Evolutionary conservation across 2,113 vertebrate species (phyloP).

Genomic region (Labeo rohita): DNA sequence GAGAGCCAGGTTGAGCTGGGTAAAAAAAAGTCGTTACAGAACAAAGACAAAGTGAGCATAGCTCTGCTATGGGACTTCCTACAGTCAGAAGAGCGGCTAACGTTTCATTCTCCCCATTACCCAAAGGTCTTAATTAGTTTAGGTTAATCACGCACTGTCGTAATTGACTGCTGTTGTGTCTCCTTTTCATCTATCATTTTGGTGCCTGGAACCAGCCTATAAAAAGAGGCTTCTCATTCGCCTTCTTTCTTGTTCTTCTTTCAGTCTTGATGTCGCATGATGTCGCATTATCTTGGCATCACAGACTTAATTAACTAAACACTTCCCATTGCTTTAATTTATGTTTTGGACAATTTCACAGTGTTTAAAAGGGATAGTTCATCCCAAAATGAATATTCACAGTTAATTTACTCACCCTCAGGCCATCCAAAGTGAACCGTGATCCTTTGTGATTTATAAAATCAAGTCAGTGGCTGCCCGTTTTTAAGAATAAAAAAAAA

Average conservation of each 20-base stretch:
- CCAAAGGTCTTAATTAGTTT: conserved; percentile 81
- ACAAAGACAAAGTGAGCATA: conserved; percentile 38
- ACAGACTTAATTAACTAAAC: background rate
- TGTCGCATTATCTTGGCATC: background rate
- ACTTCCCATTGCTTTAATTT: background rate
- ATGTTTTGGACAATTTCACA: background rate
- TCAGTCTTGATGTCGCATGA: background rate
- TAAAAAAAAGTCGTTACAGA: background rate
- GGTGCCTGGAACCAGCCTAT: background rate
- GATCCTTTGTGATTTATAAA: background rate
- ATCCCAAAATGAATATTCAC: background rate
- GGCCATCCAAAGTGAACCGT: background rate
- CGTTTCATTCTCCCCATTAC: conserved; percentile 73
- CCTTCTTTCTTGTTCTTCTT: background rate
- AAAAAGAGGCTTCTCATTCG: background rate
- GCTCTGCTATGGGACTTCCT: conserved; percentile 68
- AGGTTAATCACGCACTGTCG: conserved; percentile 75
- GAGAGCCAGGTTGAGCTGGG: background rate
- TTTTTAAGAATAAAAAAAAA: background rate
- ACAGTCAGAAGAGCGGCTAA: conserved; percentile 60
- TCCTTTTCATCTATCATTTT: conserved; percentile 26
- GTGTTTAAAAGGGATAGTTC: background rate
- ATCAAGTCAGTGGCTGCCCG: background rate
- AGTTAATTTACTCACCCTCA: background rate
- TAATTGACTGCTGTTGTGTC: conserved; percentile 74